Conservation (phyloP, 2,113 vertebrate genomes). For the Embiotoca jacksoni region DNA sequence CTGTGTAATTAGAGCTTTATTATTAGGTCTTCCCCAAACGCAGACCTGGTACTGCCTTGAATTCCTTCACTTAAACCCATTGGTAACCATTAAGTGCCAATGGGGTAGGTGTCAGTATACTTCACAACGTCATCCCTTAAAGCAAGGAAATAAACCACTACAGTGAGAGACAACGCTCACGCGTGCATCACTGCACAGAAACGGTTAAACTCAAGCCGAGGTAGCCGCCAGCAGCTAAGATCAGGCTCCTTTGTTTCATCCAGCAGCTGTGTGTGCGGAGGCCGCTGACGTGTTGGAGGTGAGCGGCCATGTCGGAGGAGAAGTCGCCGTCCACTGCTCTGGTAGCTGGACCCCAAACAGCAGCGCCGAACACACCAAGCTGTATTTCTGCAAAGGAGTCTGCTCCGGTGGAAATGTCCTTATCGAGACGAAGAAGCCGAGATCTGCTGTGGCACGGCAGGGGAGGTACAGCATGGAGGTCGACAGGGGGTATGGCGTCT, state of each 20-base stretch:
- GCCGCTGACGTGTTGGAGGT: slow-evolving; percentile 32
- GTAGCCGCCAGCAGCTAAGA: not conserved
- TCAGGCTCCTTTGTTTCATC: not conserved
- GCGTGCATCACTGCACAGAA: not conserved
- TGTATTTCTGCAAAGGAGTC: slow-evolving; percentile 67
- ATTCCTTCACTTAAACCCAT: no score
- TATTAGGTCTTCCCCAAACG: no score
- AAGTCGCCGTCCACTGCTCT: slow-evolving; percentile 64
- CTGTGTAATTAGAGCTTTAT: no score
- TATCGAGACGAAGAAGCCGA: slow-evolving; percentile 13
- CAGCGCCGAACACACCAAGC: slow-evolving; percentile 8
- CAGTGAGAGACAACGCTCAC: no score
- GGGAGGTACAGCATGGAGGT: slow-evolving; percentile 66
- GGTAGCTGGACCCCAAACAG: slow-evolving; percentile 32
- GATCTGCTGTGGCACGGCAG: not conserved
- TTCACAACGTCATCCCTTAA: no score
- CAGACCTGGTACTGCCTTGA: no score
- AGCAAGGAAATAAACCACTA: no score
- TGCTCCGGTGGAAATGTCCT: slow-evolving; percentile 49
- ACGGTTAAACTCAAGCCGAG: not conserved
- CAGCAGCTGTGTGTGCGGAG: slow-evolving; percentile 24
- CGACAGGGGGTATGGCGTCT: slow-evolving; percentile 12
- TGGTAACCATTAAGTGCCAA: no score
- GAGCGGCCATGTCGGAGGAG: slow-evolving; percentile 48
- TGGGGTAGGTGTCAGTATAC: no score